Evolutionary conservation across 2,888 invertebrate species (phyloP).

Genomic region (Dolichomitus sp.): DNA sequence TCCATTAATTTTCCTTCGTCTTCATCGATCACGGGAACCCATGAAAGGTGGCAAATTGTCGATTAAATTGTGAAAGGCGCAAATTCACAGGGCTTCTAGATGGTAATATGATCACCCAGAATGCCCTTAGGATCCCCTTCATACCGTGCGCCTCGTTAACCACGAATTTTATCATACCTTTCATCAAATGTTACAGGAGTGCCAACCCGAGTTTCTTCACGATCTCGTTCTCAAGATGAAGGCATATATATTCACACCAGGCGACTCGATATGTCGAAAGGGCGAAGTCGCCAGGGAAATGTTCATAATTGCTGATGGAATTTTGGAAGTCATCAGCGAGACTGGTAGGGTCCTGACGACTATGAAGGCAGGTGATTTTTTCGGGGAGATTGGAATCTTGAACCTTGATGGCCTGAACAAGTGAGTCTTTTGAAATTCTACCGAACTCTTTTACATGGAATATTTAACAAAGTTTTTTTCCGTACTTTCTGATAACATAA

Average conservation of each 20-base stretch:
- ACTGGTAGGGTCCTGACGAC: conserved; percentile 96
- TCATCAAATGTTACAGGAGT: conserved; percentile 90
- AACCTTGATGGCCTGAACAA: conserved; percentile 98
- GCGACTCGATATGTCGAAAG: conserved; percentile 98
- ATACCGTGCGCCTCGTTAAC: neutral
- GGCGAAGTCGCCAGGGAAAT: conserved; percentile 98
- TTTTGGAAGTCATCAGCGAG: conserved; percentile 98
- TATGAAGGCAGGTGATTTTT: conserved; percentile 99
- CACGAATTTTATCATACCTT: neutral
- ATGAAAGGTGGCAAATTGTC: conserved; percentile 15
- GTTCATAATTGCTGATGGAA: conserved; percentile 99
- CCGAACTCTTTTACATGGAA: neutral
- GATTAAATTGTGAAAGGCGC: conserved; percentile 20
- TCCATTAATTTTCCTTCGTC: neutral
- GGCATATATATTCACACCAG: conserved; percentile 99
- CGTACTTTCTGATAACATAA: neutral
- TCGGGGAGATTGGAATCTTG: conserved; percentile 98
- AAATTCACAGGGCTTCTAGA: neutral
- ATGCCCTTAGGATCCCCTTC: neutral
- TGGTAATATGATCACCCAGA: neutral
- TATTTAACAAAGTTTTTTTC: neutral
- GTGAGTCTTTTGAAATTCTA: conserved; percentile 87
- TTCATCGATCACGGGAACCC: neutral
- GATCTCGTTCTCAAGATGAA: conserved; percentile 99
- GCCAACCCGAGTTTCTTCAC: conserved; percentile 98